Percentiles rank a stretch among this genome's conserved stretches.
Evolutionary conservation across 2,797 vertebrate genomes (phyloP).

Genomic region (Poeciliopsis infans): DNA sequence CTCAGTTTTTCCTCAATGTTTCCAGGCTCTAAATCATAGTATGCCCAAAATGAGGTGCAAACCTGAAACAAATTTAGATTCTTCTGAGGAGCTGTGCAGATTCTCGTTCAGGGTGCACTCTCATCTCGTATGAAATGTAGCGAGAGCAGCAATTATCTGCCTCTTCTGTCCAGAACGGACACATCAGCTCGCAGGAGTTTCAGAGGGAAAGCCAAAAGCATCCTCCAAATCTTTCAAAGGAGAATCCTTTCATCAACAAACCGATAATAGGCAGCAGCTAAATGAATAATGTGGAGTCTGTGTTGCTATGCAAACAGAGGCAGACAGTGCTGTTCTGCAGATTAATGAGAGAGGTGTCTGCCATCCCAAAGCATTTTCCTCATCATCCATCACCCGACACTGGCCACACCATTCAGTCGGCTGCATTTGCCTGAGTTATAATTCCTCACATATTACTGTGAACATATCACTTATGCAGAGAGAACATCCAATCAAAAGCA

Average conservation of each 20-base stretch:
- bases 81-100: constrained; percentile 33
- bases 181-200: constrained; percentile 56
- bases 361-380: constrained; percentile 57
- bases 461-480: constrained; percentile 53
- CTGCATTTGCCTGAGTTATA: constrained; percentile 63
- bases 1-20: constrained; percentile 35
- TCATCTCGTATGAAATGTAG: constrained; percentile 41
- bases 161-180: constrained; percentile 42
- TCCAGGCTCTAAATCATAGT: constrained; percentile 22
- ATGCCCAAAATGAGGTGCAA: constrained; percentile 25
- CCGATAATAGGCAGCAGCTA: constrained; percentile 69
- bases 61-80: constrained; percentile 36
- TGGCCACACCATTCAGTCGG: constrained; percentile 43
- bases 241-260: constrained; percentile 68
- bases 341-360: constrained; percentile 75
- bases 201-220: constrained; percentile 54
- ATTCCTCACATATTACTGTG: constrained; percentile 53
- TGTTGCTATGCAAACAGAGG: constrained; percentile 75
- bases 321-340: constrained; percentile 64
- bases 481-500: constrained; percentile 62
- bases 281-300: constrained; percentile 69
- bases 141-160: constrained; percentile 59
- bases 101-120: constrained; percentile 29
- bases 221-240: constrained; percentile 63
- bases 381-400: constrained; percentile 70